Evolutionary conservation across 2,888 invertebrate species (phyloP).

Genomic region (Meta bourneti): DNA sequence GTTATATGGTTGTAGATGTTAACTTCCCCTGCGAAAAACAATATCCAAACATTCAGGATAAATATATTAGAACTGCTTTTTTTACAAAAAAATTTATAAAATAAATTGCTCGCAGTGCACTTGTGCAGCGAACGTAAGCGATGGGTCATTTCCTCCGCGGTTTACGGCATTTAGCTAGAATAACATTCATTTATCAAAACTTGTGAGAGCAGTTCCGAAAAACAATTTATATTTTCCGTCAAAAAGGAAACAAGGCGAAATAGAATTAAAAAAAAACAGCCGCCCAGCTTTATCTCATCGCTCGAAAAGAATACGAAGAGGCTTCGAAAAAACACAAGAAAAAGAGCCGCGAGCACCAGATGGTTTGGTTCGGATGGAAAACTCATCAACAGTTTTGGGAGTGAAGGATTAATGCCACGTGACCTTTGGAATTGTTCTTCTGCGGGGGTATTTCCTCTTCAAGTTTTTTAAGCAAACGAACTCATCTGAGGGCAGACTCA

Average conservation of each 20-base stretch:
- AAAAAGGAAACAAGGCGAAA: neutral
- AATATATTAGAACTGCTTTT: no score
- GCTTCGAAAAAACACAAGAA: neutral
- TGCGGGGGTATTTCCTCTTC: neutral
- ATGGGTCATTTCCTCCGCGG: no score
- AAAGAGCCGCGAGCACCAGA: neutral
- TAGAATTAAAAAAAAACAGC: neutral
- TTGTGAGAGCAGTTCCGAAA: neutral
- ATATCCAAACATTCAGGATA: no score
- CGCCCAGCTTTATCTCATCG: slow-evolving; percentile 3
- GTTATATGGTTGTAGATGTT: no score
- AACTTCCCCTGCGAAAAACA: no score
- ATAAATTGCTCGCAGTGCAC: no score
- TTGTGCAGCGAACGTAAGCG: no score
- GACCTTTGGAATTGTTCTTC: neutral
- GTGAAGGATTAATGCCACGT: slow-evolving; percentile 15
- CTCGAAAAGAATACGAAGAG: neutral
- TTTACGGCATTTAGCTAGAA: slow-evolving; percentile 9
- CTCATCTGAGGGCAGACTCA: no score
- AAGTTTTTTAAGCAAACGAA: no score
- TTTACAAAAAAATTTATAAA: no score
- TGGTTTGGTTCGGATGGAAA: slow-evolving; percentile 20
- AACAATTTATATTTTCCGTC: neutral
- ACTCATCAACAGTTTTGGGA: slow-evolving; percentile 22
- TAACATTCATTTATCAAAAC: slow-evolving; percentile 17